Evolutionary conservation across 2,113 vertebrate species (phyloP).

Genomic region (Scopus umbretta): DNA sequence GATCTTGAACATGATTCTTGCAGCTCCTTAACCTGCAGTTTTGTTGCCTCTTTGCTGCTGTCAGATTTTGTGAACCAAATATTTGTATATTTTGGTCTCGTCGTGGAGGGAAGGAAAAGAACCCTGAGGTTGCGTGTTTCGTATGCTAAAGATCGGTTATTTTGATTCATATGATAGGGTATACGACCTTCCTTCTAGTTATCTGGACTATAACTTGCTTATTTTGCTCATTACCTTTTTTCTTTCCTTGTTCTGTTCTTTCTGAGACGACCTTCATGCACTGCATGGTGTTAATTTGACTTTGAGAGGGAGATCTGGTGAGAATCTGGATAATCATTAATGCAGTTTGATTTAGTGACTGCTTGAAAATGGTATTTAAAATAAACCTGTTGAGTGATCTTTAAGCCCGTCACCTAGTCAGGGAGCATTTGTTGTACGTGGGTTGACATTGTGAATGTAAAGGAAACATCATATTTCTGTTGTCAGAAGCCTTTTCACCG

Average conservation of each 20-base stretch:
- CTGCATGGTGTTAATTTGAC: background rate
- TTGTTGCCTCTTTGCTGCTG: background rate
- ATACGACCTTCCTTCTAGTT: background rate
- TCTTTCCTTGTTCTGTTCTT: background rate
- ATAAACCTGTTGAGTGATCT: background rate
- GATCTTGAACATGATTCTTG: background rate
- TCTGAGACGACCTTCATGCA: background rate
- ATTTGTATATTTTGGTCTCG: background rate
- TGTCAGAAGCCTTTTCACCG: background rate
- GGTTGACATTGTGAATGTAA: background rate
- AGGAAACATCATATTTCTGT: background rate
- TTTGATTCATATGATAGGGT: background rate
- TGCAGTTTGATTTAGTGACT: background rate
- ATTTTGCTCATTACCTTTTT: background rate
- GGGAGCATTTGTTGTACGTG: background rate
- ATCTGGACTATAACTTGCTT: background rate
- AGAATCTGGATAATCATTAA: background rate
- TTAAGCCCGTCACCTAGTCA: background rate
- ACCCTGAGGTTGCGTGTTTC: accelerated
- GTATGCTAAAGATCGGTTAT: background rate
- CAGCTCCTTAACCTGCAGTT: background rate
- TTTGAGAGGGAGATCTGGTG: background rate
- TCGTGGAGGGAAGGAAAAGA: background rate
- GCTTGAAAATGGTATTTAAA: background rate
- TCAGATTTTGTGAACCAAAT: background rate